These are phyloP conservation scores for Drosophila nr. fundita DNA, from an alignment of 2,888 invertebrate genomes.

Conservation along the genomic window DNA sequence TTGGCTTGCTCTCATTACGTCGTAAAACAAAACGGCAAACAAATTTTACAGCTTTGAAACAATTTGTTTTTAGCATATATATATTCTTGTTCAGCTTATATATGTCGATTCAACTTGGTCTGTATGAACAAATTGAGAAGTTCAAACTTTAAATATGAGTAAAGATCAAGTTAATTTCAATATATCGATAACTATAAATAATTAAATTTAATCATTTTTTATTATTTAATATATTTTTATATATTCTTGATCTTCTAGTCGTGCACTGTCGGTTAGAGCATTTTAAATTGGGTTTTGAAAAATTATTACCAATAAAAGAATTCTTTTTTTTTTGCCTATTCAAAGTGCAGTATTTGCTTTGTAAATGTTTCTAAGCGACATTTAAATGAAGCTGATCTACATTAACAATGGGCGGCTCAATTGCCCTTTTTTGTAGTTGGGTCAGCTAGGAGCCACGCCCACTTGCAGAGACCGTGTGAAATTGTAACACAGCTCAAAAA, in stretches of 20 bases:
- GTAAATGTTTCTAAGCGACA: background rate
- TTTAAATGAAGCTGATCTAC: conserved; percentile 17
- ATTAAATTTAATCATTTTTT: background rate
- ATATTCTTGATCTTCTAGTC: too few relatives aligned
- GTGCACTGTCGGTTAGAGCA: background rate
- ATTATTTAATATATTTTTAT: background rate
- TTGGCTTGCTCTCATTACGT: conserved; percentile 13
- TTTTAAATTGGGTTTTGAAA: background rate
- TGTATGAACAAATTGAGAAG: background rate
- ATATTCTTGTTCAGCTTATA: background rate
- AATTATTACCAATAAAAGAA: background rate
- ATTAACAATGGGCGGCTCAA: background rate
- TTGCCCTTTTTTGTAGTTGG: conserved; percentile 30
- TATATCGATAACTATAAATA: background rate
- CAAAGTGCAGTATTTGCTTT: conserved; percentile 2
- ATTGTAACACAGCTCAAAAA: conserved; percentile 21
- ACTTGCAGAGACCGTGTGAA: conserved; percentile 49
- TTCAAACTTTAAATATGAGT: background rate
- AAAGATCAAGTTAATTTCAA: background rate
- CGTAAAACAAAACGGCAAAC: background rate
- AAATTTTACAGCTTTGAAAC: background rate
- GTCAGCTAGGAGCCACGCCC: conserved; percentile 33
- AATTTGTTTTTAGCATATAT: background rate
- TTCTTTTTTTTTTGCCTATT: background rate
- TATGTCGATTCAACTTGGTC: background rate